A percentile compares a stretch with the other conserved stretches of the same genome.
Conservation (phyloP, 2,797 vertebrate genomes). For the Sebastes goodei region DNA sequence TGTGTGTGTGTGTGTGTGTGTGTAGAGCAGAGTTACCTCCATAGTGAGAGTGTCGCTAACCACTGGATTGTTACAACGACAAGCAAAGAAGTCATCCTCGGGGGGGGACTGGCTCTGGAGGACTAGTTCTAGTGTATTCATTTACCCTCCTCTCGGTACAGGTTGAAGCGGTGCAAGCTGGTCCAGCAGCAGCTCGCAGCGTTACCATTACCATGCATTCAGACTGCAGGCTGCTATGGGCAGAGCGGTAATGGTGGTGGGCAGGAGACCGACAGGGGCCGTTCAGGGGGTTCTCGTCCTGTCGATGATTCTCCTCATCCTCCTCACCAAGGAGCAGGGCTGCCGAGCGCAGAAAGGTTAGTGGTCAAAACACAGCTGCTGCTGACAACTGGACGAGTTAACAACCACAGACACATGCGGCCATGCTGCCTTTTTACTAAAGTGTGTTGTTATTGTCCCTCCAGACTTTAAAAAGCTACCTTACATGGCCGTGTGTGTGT, state of each 20-base stretch:
- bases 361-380: slow-evolving; percentile 46
- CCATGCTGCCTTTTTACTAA: slow-evolving; percentile 23
- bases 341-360: slow-evolving; percentile 84
- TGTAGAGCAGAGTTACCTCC: slow-evolving; percentile 55
- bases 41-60: slow-evolving; percentile 63
- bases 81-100: background rate
- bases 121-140: background rate
- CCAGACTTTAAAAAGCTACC: slow-evolving; percentile 22
- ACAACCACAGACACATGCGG: slow-evolving; percentile 6
- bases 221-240: slow-evolving; percentile 85
- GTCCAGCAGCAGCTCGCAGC: slow-evolving; percentile 50
- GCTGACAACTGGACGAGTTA: slow-evolving; percentile 21
- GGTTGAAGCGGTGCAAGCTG: slow-evolving; percentile 63
- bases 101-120: slow-evolving; percentile 1
- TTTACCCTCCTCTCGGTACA: background rate
- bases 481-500: slow-evolving; percentile 57
- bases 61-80: slow-evolving; percentile 45
- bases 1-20: slow-evolving; percentile 41
- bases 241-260: slow-evolving; percentile 88
- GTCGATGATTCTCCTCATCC: slow-evolving; percentile 71
- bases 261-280: slow-evolving; percentile 82
- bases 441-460: slow-evolving; percentile 34
- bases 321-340: slow-evolving; percentile 70
- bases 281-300: slow-evolving; percentile 73
- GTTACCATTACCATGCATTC: slow-evolving; percentile 82